Evolutionary conservation across 2,888 invertebrate species (phyloP).

Genomic region (Ptilodon capucinus): DNA sequence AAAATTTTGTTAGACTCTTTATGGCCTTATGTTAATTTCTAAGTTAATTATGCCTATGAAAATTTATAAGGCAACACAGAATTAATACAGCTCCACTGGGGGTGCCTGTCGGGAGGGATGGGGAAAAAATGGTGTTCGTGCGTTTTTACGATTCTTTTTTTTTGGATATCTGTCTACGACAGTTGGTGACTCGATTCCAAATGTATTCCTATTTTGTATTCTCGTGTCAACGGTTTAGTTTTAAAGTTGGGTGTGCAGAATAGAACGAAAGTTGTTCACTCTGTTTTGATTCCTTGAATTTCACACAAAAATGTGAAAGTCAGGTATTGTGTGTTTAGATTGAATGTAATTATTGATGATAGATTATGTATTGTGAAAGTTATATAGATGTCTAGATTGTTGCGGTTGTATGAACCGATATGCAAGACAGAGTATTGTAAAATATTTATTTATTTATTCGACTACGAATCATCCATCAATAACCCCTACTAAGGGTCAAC

Average conservation of each 20-base stretch:
- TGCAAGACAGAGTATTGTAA: neutral
- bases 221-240: slow-evolving; percentile 64
- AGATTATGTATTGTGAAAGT: neutral
- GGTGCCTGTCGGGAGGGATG: slow-evolving; percentile 62
- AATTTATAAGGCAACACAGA: slow-evolving; percentile 76
- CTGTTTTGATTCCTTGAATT: neutral
- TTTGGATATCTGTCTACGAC: slow-evolving; percentile 57
- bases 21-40: slow-evolving; percentile 81
- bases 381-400: neutral
- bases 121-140: slow-evolving; percentile 58
- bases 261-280: slow-evolving; percentile 27
- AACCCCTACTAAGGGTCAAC: too few species aligned
- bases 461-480: too few species aligned
- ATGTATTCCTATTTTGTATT: slow-evolving; percentile 71
- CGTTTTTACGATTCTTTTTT: slow-evolving; percentile 71
- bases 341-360: neutral
- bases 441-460: too few species aligned
- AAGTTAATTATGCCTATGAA: slow-evolving; percentile 81
- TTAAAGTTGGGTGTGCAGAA: slow-evolving; percentile 38
- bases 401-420: neutral
- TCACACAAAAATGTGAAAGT: neutral
- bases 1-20: slow-evolving; percentile 79
- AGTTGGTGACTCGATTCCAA: slow-evolving; percentile 69
- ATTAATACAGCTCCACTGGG: slow-evolving; percentile 67
- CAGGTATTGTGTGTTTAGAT: neutral